phyloP scores from a whole-genome alignment of 2,113 vertebrate species.

The Empidonax traillii region DNA sequence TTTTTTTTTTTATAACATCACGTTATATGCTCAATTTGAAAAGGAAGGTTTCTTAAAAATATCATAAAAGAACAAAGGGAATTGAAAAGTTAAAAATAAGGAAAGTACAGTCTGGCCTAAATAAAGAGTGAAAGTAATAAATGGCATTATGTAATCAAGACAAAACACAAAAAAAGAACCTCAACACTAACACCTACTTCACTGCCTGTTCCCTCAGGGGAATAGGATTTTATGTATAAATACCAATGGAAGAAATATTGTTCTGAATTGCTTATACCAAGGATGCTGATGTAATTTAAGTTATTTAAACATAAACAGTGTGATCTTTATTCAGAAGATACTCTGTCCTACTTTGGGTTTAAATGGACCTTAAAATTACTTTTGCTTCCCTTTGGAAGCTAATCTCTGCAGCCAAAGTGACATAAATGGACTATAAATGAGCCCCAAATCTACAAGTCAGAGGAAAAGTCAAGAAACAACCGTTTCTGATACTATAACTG shows the following conservation, averaged over 20 bases:
- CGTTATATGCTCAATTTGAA: neutral
- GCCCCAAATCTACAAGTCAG: neutral
- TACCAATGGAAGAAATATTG: neutral
- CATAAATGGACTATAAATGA: neutral
- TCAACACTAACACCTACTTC: neutral
- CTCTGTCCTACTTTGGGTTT: neutral
- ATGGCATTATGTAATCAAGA: conserved; percentile 7
- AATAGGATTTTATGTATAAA: neutral
- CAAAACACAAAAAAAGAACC: neutral
- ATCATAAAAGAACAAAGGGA: conserved; percentile 17
- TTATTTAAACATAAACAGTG: neutral
- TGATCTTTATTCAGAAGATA: neutral
- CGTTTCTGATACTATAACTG: neutral
- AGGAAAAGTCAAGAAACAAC: neutral
- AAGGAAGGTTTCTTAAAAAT: neutral
- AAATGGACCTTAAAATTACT: conserved; percentile 51
- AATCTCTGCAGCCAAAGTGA: neutral
- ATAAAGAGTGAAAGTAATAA: conserved; percentile 20
- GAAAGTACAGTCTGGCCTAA: conserved; percentile 36
- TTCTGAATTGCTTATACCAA: neutral
- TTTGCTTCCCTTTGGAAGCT: neutral
- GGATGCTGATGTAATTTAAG: neutral
- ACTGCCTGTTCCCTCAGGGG: neutral
- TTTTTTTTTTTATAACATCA: neutral
- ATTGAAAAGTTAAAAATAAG: conserved; percentile 47